Evolutionary conservation across 2,888 invertebrate species (phyloP).

Genomic region (Barypeithes pellucidus): DNA sequence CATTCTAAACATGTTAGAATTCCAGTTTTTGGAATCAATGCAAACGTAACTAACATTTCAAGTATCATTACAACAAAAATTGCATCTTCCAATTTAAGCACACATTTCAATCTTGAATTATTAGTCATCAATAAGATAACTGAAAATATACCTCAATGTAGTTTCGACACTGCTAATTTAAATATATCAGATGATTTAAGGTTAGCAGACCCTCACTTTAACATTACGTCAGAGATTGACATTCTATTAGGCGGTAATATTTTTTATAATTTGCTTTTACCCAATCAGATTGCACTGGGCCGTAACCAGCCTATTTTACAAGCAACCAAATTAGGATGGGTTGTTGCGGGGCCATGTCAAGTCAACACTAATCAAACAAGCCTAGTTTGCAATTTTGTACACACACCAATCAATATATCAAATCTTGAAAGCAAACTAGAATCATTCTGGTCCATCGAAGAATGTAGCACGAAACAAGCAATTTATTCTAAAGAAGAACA

Average conservation of each 20-base stretch:
- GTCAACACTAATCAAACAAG: not conserved
- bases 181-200: conserved; percentile 37
- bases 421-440: conserved; percentile 28
- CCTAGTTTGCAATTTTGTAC: conserved; percentile 41
- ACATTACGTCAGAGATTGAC: conserved; percentile 23
- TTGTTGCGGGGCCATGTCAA: conserved; percentile 37
- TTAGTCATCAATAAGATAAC: conserved; percentile 46
- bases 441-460: conserved; percentile 42
- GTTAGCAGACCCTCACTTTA: conserved; percentile 45
- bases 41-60: conserved; percentile 15
- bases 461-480: conserved; percentile 7
- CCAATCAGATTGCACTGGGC: conserved; percentile 37
- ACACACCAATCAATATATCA: not conserved
- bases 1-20: conserved; percentile 29
- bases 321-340: conserved; percentile 49
- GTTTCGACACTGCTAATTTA: conserved; percentile 24
- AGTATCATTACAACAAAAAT: conserved; percentile 10
- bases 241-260: conserved; percentile 39
- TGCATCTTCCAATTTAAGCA: not conserved
- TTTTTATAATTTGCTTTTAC: conserved; percentile 40
- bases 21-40: conserved; percentile 42
- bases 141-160: conserved; percentile 32
- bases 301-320: conserved; percentile 38
- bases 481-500: conserved; percentile 22
- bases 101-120: conserved; percentile 19